phyloP scores from a whole-genome alignment of 2,113 vertebrate species.

The Brachyhypopomus gauderio region DNA sequence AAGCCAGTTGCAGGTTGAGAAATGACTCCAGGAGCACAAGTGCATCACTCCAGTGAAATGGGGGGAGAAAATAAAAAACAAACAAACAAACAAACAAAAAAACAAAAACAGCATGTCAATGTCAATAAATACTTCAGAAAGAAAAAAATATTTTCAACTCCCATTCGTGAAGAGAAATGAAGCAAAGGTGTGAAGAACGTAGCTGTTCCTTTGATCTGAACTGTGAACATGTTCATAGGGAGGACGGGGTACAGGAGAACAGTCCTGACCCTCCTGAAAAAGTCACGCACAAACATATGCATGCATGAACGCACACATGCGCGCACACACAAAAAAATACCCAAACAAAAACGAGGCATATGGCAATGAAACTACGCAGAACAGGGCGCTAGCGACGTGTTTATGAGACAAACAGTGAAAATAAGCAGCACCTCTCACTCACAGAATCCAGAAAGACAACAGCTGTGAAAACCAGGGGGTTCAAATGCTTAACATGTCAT shows the following conservation, averaged over 20 bases:
- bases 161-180: neutral
- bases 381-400: constrained; percentile 7
- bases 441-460: constrained; percentile 30
- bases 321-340: neutral
- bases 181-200: neutral
- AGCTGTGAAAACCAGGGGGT: constrained; percentile 30
- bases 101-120: neutral
- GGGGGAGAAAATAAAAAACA: too few species aligned
- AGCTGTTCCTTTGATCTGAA: constrained; percentile 9
- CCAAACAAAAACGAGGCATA: constrained; percentile 41
- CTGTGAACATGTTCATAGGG: neutral
- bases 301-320: too few species aligned
- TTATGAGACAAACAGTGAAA: constrained; percentile 40
- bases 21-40: neutral
- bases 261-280: constrained; percentile 15
- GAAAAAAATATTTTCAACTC: neutral
- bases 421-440: constrained; percentile 29
- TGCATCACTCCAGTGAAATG: neutral
- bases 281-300: too few species aligned
- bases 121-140: constrained; percentile 43
- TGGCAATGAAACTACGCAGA: constrained; percentile 25
- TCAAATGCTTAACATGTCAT: constrained; percentile 35
- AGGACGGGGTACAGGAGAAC: neutral
- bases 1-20: neutral
- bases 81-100: neutral